Percentiles rank a stretch among this genome's conserved stretches.
Evolutionary conservation across 1,140 invertebrate species (phyloP).

Genomic region (Aricia agestis): DNA sequence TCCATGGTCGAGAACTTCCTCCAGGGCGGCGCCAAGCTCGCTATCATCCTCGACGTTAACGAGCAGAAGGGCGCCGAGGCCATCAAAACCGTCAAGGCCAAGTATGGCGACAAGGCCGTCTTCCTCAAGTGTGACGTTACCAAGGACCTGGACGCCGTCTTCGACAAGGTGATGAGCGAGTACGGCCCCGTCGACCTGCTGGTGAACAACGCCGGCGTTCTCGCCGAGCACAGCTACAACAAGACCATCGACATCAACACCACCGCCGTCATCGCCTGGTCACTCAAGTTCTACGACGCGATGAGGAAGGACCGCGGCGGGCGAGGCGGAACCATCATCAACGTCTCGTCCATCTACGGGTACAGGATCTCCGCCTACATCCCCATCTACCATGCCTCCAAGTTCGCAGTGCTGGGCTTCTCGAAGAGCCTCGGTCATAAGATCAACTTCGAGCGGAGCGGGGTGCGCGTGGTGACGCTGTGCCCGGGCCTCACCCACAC

Average conservation of each 20-base stretch:
- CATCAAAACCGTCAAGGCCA: conserved; percentile 52
- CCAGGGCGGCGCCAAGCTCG: conserved; percentile 36
- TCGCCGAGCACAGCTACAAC: conserved; percentile 73
- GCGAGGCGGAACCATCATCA: conserved; percentile 79
- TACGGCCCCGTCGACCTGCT: conserved; percentile 78
- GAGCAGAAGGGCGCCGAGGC: conserved; percentile 46
- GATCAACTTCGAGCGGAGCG: conserved; percentile 73
- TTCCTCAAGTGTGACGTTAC: conserved; percentile 75
- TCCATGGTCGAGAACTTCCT: conserved; percentile 42
- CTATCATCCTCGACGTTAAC: conserved; percentile 61
- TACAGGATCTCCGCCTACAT: conserved; percentile 76
- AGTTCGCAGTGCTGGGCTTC: conserved; percentile 78
- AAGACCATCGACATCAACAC: conserved; percentile 52
- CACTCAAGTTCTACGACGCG: conserved; percentile 50
- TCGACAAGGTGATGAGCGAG: conserved; percentile 51
- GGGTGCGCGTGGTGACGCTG: conserved; percentile 73
- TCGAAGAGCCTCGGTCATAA: conserved; percentile 73
- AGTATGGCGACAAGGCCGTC: conserved; percentile 67
- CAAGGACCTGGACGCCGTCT: conserved; percentile 62
- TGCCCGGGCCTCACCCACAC: conserved; percentile 70
- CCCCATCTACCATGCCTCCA: conserved; percentile 82
- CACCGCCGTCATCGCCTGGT: conserved; percentile 51
- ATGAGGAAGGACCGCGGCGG: conserved; percentile 79
- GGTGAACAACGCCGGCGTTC: conserved; percentile 79
- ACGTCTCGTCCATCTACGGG: conserved; percentile 80